Conservation (phyloP, 1,140 invertebrate species). For the Drosophila bipectinata region DNA sequence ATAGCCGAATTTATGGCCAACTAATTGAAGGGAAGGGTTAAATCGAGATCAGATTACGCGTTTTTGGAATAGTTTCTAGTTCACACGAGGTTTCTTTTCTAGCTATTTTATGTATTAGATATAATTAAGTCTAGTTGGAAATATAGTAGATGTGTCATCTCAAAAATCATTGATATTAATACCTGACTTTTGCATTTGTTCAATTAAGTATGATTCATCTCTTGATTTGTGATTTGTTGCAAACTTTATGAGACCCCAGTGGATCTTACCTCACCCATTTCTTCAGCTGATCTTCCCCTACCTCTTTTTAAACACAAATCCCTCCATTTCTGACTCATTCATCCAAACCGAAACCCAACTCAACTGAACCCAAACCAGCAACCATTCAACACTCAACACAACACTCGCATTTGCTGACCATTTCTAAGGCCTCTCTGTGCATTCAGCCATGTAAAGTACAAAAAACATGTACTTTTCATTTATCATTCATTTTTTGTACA, state of each 20-base stretch:
- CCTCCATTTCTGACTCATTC: slow-evolving; percentile 29
- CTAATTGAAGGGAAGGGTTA: slow-evolving; percentile 48
- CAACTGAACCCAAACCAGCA: slow-evolving; percentile 19
- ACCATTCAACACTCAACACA: slow-evolving; percentile 14
- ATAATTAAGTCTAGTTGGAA: too few relatives aligned
- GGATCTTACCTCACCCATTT: slow-evolving; percentile 1
- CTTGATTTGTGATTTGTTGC: background rate
- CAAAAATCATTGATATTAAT: background rate
- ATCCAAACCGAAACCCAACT: background rate
- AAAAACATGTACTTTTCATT: slow-evolving; percentile 55
- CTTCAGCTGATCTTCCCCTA: background rate
- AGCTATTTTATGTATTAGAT: too few relatives aligned
- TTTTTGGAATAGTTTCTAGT: background rate
- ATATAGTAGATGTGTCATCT: background rate
- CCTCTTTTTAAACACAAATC: background rate
- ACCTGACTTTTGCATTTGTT: background rate
- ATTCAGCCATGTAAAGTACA: slow-evolving; percentile 48
- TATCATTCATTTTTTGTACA: slow-evolving; percentile 31
- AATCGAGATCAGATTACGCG: slow-evolving; percentile 4
- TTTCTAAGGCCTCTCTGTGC: slow-evolving; percentile 54
- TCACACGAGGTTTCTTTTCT: background rate
- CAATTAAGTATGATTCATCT: background rate
- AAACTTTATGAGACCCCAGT: background rate
- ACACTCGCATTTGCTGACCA: slow-evolving; percentile 44
- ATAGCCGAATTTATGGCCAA: slow-evolving; percentile 53